Base-by-base conservation (phyloP, 2,888 invertebrate genomes). In the Philonicus albiceps region DNA sequence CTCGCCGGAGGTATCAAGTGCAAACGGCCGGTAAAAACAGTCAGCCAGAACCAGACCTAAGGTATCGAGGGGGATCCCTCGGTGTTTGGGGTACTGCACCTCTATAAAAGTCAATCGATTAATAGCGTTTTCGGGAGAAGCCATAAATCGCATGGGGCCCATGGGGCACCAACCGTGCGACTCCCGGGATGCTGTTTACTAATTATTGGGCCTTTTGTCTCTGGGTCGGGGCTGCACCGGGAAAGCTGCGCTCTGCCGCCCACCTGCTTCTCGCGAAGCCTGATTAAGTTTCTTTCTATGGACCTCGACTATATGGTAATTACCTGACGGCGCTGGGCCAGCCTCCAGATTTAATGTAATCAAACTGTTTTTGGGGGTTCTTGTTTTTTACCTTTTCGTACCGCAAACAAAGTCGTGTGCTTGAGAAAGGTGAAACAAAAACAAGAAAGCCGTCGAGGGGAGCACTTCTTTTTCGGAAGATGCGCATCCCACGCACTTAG, bases 391-490 rank as follows among this genome's bases (percentile, higher is more conserved):
- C 22, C 27, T 37, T 37, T 31, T 43, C 7, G 80, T 27, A n/a
- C 19, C n/a, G n/a, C n/a, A 55, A 81, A 81, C 55, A 81, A 55
- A 81, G 81, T 55, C 30, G 34, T 34, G 34, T 31, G 31, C 19
- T 55, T 55, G 11, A 37, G 34, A 64, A 81, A 81, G 19, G 43
- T 8, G 34, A 55, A 81, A 22, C n/a, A 31, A 64, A 53, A 64
- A 13, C 8, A 34, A 64, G 22, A 49, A 37, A 22, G 3, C 30
- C 31, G 11, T 16, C n/a, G 16, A 27, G 31, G 30, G 73, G 31
- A 73, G 53, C 27, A 64, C 64, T 37, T 31, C 74, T 81, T 81
- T 64, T 81, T 81, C 81, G 81, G 81, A 81, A 81, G 81, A 81
- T 81, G 64, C 5, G 27, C 34, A 1, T n/a, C 81, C 81, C 81